Base-by-base conservation (phyloP, 2,797 vertebrate species). In the Kryptopterus vitreolus region DNA sequence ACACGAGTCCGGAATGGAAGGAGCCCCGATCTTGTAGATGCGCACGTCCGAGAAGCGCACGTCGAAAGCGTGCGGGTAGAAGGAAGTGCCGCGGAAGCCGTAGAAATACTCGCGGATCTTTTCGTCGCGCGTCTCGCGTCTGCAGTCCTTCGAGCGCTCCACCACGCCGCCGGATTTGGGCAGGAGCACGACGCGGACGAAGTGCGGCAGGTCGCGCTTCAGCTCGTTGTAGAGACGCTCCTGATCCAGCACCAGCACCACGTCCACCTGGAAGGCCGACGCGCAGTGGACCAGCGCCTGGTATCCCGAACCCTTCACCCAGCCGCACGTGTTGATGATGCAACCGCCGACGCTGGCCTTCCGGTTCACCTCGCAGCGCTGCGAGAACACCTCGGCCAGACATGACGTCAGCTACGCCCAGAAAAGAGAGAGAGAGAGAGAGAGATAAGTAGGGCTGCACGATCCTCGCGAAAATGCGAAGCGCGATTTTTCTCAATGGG, bases 21-120 rank as follows among this genome's bases (percentile, higher is more conserved):
- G 98, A 0, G 98, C 98, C 0, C 98, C 98, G 1, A 99, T 97
- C 89, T 99, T 99, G 89, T 98, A 99, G 88, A 99, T 98, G 82
- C 97, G 96, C 53, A 99, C 98, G 0, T 99, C 98, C 0, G 96
- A 95, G 89, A 99, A 99, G 62, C 97, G 97, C 85, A 99, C 97
- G 1, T 99, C 97, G 0, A 94, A 99, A 33, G 98, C 98, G 15
- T 99, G 98, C 0, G 98, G 98, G 87, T 96, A 99, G 91, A 96
- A 98, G 78, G 95, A 94, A 52, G 93, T 88, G 12, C 96, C 96
- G 0, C 97, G 95, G 88, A 98, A 98, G 59, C 97, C 98, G 0
- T 99, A 99, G 89, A 99, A 99, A 83, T 99, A 99, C 84, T 99
- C 96, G 0, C 97, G 95, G 87, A 99, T 97, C 76, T 96, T 96